Percentiles rank a stretch among this genome's conserved stretches.
Evolutionary conservation across 2,113 vertebrate genomes (phyloP).

Genomic region (Python bivittatus): DNA sequence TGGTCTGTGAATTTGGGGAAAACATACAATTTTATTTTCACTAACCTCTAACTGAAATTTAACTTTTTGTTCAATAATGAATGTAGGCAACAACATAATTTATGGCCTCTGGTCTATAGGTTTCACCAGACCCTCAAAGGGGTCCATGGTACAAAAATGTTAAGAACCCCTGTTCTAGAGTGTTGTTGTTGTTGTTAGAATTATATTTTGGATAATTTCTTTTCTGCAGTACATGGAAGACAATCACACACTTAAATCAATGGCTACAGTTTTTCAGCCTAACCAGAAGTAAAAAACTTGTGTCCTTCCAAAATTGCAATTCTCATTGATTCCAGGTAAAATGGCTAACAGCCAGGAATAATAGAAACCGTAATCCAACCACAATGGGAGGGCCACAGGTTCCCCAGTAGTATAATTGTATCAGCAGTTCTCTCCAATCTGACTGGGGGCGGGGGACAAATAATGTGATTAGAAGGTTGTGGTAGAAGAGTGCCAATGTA

Average conservation of each 20-base stretch:
- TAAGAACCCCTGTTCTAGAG: not conserved
- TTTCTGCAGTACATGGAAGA: not conserved
- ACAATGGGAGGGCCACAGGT: not conserved
- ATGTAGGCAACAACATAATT: not conserved
- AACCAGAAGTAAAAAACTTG: not conserved
- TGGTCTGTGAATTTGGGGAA: not conserved
- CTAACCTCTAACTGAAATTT: not conserved
- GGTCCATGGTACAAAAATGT: not conserved
- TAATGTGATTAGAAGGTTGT: conserved; percentile 19
- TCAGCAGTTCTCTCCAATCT: not conserved
- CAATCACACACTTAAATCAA: not conserved
- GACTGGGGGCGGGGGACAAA: conserved; percentile 11
- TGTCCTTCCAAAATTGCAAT: not conserved
- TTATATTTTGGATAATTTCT: not conserved
- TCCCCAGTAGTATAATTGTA: not conserved
- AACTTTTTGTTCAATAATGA: not conserved
- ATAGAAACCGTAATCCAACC: not conserved
- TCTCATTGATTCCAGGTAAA: not conserved
- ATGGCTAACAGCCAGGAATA: not conserved
- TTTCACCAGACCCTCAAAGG: not conserved
- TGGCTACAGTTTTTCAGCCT: not conserved
- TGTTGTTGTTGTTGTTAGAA: not conserved
- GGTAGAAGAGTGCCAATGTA: conserved; percentile 27
- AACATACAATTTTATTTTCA: not conserved
- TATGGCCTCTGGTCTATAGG: not conserved